Evolutionary conservation across 1,140 invertebrate genomes (phyloP).

Genomic region (Battus philenor): DNA sequence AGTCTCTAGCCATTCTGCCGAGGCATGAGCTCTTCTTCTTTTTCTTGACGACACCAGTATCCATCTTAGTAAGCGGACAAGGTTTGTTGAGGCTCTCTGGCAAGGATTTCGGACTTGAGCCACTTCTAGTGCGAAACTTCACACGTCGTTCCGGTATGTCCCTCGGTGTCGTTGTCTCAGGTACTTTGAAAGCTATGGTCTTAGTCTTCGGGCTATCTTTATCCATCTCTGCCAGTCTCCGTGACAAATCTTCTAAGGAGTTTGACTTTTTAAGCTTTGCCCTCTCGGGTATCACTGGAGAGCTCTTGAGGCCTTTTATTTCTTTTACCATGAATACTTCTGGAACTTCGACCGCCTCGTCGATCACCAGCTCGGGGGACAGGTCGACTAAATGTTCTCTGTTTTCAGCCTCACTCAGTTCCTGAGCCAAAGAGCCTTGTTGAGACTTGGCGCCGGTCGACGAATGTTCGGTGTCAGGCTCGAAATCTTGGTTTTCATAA

Average conservation of each 20-base stretch:
- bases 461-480: constrained; percentile 22
- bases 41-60: constrained; percentile 48
- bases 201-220: constrained; percentile 50
- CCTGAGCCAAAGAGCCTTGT: constrained; percentile 47
- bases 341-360: constrained; percentile 50
- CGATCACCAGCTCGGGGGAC: constrained; percentile 59
- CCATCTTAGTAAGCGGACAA: constrained; percentile 56
- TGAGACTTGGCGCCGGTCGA: constrained; percentile 18
- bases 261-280: constrained; percentile 63
- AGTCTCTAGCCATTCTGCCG: constrained; percentile 68
- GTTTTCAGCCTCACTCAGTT: constrained; percentile 52
- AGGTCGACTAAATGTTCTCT: constrained; percentile 52
- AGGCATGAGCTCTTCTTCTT: constrained; percentile 64
- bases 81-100: constrained; percentile 63
- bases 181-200: constrained; percentile 61
- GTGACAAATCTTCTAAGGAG: constrained; percentile 56
- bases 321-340: constrained; percentile 50
- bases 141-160: constrained; percentile 53
- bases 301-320: constrained; percentile 38
- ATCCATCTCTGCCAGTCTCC: constrained; percentile 24
- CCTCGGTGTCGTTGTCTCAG: constrained; percentile 49
- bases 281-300: constrained; percentile 50
- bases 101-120: constrained; percentile 67
- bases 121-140: constrained; percentile 48
- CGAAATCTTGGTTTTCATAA: constrained; percentile 45